A percentile compares a stretch with the other conserved stretches of the same genome.
Evolutionary conservation across 2,113 vertebrate genomes (phyloP).

Genomic region (Illadopsis cleaveri): DNA sequence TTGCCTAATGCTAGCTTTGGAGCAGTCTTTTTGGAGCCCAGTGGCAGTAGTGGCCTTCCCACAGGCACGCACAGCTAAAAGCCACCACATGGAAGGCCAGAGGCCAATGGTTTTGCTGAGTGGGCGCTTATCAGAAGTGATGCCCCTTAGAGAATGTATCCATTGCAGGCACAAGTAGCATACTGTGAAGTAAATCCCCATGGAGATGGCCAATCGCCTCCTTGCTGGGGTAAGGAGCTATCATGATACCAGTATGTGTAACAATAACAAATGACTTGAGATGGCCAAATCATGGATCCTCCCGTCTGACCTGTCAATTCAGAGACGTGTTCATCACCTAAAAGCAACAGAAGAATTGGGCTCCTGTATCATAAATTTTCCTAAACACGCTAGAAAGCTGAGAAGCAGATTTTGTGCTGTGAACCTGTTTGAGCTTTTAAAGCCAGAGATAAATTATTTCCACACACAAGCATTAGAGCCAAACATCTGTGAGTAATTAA

Average conservation of each 20-base stretch:
- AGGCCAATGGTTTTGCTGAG: conserved; percentile 2
- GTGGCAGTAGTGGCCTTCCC: background rate
- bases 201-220: conserved; percentile 63
- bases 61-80: background rate
- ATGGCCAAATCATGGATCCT: conserved; percentile 71
- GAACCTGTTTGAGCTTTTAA: conserved; percentile 72
- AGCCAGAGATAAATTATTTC: conserved; percentile 72
- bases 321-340: conserved; percentile 29
- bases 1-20: background rate
- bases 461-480: conserved; percentile 47
- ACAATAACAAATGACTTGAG: conserved; percentile 66
- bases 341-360: conserved; percentile 33
- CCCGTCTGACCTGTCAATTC: conserved; percentile 27
- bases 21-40: background rate
- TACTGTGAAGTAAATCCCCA: conserved; percentile 69
- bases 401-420: conserved; percentile 62
- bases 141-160: conserved; percentile 8
- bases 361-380: conserved; percentile 68
- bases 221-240: conserved; percentile 51
- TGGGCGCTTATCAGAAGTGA: background rate
- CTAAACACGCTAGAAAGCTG: conserved; percentile 39
- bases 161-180: conserved; percentile 1
- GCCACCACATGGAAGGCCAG: background rate
- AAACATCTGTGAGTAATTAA: conserved; percentile 73
- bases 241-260: conserved; percentile 67